phyloP scores from a whole-genome alignment of 2,797 vertebrate genomes.

The Acrocephalus scirpaceus region DNA sequence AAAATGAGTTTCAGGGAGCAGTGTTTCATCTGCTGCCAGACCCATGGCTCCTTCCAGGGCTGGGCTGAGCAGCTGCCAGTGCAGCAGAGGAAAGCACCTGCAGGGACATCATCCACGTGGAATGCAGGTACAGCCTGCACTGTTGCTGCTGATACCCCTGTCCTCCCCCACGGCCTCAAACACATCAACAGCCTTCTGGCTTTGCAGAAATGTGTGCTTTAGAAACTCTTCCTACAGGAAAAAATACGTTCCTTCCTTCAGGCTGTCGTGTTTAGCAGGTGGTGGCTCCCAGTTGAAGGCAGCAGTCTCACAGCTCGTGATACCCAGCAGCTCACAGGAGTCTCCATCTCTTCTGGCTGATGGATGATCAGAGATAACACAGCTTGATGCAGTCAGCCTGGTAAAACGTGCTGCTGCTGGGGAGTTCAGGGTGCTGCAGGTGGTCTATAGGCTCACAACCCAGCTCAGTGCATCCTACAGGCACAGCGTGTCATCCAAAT shows the following conservation, averaged over 20 bases:
- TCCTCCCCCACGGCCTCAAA: neutral
- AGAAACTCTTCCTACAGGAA: neutral
- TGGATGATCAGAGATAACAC: neutral
- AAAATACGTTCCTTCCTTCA: neutral
- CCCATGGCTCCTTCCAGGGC: neutral
- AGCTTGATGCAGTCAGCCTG: neutral
- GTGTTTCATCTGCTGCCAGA: neutral
- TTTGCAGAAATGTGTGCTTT: neutral
- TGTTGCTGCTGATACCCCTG: neutral
- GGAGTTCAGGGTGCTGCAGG: accelerated
- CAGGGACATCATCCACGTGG: neutral
- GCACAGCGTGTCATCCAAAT: accelerated
- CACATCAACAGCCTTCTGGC: neutral
- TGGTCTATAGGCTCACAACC: neutral
- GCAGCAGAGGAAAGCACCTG: neutral
- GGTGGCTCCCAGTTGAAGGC: neutral
- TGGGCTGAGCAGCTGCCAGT: neutral
- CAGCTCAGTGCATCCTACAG: too few relatives aligned
- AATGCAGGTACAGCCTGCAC: neutral
- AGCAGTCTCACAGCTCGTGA: neutral
- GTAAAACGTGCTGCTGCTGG: neutral
- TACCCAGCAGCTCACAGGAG: neutral
- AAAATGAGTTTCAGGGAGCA: neutral
- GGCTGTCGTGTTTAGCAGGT: accelerated
- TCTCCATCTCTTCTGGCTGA: neutral